Percentiles rank a stretch among this genome's conserved stretches.
Evolutionary conservation across 2,113 vertebrate genomes (phyloP).

Genomic region (Vimba vimba): DNA sequence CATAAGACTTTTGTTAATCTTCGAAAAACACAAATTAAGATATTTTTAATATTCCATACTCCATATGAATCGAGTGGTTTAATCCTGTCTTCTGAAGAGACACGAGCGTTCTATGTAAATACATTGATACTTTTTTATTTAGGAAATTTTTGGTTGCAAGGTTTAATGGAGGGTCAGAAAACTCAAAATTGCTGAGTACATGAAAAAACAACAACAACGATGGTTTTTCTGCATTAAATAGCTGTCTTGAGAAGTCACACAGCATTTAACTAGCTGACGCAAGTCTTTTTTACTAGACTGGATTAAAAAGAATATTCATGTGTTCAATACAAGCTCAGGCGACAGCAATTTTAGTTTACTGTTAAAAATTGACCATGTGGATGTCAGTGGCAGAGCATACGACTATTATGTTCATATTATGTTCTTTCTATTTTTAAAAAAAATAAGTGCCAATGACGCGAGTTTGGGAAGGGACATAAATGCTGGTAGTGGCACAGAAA

Average conservation of each 20-base stretch:
- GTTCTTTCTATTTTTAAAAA: not conserved
- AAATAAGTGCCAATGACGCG: not conserved
- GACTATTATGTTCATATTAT: not conserved
- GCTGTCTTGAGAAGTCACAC: not conserved
- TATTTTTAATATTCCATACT: not conserved
- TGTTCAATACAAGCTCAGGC: not conserved
- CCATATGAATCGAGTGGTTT: too few relatives aligned
- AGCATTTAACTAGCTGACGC: not conserved
- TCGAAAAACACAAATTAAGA: not conserved
- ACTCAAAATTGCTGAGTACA: too few relatives aligned
- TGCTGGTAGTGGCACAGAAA: not conserved
- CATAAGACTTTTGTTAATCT: not conserved
- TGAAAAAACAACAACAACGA: too few relatives aligned
- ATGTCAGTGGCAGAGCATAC: not conserved
- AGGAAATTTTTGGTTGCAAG: too few relatives aligned
- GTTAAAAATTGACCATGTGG: not conserved
- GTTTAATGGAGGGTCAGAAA: too few relatives aligned
- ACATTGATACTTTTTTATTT: too few relatives aligned
- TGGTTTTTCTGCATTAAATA: too few relatives aligned
- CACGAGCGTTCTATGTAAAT: too few relatives aligned
- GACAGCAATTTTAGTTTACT: not conserved
- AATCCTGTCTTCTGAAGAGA: too few relatives aligned
- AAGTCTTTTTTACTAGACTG: not conserved
- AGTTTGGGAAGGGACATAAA: not conserved
- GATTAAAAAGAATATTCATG: not conserved